Evolutionary conservation across 2,113 vertebrate species (phyloP).

Genomic region (Fregetta grallaria): DNA sequence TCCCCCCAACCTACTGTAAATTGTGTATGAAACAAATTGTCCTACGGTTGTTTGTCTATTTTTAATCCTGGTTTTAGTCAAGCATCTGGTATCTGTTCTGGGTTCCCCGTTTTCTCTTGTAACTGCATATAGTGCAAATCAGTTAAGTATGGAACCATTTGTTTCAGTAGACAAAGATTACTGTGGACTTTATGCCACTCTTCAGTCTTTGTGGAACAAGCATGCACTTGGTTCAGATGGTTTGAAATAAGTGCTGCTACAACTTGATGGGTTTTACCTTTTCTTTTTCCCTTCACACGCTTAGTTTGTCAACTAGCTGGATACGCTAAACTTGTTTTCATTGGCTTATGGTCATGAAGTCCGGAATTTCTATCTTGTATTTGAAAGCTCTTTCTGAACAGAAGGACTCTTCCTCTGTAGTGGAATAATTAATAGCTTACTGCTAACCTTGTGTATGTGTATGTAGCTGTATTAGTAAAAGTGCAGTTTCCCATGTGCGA

Average conservation of each 20-base stretch:
- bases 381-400: slow-evolving; percentile 65
- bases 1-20: slow-evolving; percentile 63
- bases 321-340: slow-evolving; percentile 44
- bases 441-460: slow-evolving; percentile 70
- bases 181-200: slow-evolving; percentile 50
- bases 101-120: slow-evolving; percentile 64
- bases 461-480: slow-evolving; percentile 59
- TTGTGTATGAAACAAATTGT: slow-evolving; percentile 72
- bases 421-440: slow-evolving; percentile 63
- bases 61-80: slow-evolving; percentile 67
- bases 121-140: slow-evolving; percentile 44
- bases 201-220: slow-evolving; percentile 61
- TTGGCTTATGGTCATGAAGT: slow-evolving; percentile 57
- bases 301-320: slow-evolving; percentile 51
- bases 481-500: slow-evolving; percentile 58
- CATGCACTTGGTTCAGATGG: slow-evolving; percentile 64
- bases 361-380: slow-evolving; percentile 44
- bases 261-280: slow-evolving; percentile 34
- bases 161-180: slow-evolving; percentile 52
- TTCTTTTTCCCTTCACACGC: slow-evolving; percentile 40
- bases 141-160: slow-evolving; percentile 43
- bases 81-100: slow-evolving; percentile 70
- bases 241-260: slow-evolving; percentile 65
- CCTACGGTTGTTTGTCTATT: slow-evolving; percentile 61
- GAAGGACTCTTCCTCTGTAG: slow-evolving; percentile 70